These are phyloP conservation scores for Rhyacichthys aspro DNA, from an alignment of 2,797 vertebrate species.

Conservation along the genomic window DNA sequence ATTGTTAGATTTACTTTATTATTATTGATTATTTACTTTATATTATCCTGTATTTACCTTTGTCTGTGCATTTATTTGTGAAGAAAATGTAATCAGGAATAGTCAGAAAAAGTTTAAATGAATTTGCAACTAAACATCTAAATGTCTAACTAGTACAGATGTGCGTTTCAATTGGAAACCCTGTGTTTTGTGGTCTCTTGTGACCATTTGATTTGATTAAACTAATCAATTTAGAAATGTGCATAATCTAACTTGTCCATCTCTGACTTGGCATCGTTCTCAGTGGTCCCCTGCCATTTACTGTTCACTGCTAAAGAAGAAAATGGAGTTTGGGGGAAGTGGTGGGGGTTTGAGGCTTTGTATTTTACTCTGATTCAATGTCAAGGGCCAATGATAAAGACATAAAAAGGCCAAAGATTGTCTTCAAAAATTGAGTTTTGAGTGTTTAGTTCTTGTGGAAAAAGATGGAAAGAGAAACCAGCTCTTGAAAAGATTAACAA, in stretches of 20 bases:
- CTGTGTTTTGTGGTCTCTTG: conserved; percentile 42
- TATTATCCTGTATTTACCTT: too few relatives aligned
- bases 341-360: neutral
- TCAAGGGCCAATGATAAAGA: neutral
- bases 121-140: too few relatives aligned
- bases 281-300: neutral
- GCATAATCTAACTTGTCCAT: conserved; percentile 47
- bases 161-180: conserved; percentile 40
- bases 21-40: too few relatives aligned
- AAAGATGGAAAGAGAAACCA: too few relatives aligned
- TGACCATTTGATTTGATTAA: conserved; percentile 66
- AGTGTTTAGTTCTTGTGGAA: neutral
- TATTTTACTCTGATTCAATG: neutral
- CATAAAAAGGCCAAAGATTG: neutral
- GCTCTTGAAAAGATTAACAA: conserved; percentile 6
- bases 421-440: conserved; percentile 3
- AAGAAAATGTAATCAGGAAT: too few relatives aligned
- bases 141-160: conserved; percentile 1
- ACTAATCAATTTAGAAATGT: conserved; percentile 64
- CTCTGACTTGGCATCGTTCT: conserved; percentile 24
- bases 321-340: neutral
- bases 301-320: conserved; percentile 1
- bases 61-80: too few relatives aligned
- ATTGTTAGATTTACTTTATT: too few relatives aligned
- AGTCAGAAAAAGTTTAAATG: too few relatives aligned